These are phyloP conservation scores for Heliconius aoede DNA, from an alignment of 2,888 invertebrate genomes.

Conservation along the genomic window DNA sequence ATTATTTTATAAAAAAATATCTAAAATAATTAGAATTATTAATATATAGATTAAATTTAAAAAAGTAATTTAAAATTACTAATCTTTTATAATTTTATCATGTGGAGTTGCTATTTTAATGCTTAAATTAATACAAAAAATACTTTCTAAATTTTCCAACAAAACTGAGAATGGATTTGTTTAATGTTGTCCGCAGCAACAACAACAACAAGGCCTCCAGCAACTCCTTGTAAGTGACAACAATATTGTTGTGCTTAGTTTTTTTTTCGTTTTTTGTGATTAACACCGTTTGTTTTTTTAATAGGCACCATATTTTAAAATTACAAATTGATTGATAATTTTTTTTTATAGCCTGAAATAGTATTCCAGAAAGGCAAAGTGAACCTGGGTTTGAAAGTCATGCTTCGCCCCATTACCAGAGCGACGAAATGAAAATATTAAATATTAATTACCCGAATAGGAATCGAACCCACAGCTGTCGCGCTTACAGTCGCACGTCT, in stretches of 20 bases:
- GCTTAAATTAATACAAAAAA: not conserved
- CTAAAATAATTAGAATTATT: not conserved
- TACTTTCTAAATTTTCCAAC: constrained; percentile 7
- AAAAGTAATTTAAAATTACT: not conserved
- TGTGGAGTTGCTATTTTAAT: constrained; percentile 17
- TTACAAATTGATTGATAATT: constrained; percentile 34
- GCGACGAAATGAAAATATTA: too few species aligned
- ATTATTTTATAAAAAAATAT: not conserved
- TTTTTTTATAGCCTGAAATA: too few species aligned
- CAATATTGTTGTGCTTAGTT: constrained; percentile 66
- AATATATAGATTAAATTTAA: not conserved
- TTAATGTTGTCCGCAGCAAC: constrained; percentile 88
- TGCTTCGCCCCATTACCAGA: too few species aligned
- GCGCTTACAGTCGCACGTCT: too few species aligned
- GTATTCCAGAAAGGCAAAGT: too few species aligned
- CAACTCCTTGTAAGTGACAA: constrained; percentile 93
- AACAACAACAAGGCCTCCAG: constrained; percentile 95
- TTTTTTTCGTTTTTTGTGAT: constrained; percentile 61
- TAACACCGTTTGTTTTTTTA: constrained; percentile 50
- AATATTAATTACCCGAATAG: too few species aligned
- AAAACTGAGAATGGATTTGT: constrained; percentile 54
- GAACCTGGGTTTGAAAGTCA: too few species aligned
- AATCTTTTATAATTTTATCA: constrained; percentile 13
- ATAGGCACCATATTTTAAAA: constrained; percentile 47
- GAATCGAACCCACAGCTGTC: too few species aligned